Evolutionary conservation across 1,140 invertebrate genomes (phyloP).

Genomic region (Glossosoma conforme): DNA sequence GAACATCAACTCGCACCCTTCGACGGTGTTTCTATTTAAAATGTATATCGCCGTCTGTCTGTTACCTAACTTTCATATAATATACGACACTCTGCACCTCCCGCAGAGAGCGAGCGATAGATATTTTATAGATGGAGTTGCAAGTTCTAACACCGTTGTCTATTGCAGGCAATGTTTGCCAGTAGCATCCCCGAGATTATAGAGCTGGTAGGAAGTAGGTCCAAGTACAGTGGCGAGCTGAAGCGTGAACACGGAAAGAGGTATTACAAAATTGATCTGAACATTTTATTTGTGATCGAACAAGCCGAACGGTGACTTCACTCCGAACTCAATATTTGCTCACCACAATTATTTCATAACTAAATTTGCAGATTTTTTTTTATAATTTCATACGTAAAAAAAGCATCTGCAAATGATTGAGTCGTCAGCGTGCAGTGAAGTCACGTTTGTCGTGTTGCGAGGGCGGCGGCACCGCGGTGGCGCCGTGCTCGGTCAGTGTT

Average conservation of each 20-base stretch:
- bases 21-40: constrained; percentile 38
- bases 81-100: neutral
- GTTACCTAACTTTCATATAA: neutral
- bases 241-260: constrained; percentile 97
- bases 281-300: too few relatives aligned
- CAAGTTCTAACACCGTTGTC: constrained; percentile 46
- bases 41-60: neutral
- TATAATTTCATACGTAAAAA: too few relatives aligned
- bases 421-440: too few relatives aligned
- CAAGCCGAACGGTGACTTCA: too few relatives aligned
- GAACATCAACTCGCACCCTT: constrained; percentile 49
- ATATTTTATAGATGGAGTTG: constrained; percentile 12
- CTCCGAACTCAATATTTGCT: too few relatives aligned
- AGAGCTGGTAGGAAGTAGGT: constrained; percentile 95
- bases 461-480: too few relatives aligned
- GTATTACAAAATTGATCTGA: constrained; percentile 60
- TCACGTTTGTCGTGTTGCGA: too few relatives aligned
- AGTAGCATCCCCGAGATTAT: constrained; percentile 99
- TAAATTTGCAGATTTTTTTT: too few relatives aligned
- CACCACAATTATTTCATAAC: too few relatives aligned
- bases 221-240: constrained; percentile 96
- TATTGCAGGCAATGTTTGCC: constrained; percentile 92
- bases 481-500: neutral
- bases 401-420: too few relatives aligned
- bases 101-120: constrained; percentile 6